phyloP scores from a whole-genome alignment of 2,797 vertebrate species.

The Sebastes cheni region DNA sequence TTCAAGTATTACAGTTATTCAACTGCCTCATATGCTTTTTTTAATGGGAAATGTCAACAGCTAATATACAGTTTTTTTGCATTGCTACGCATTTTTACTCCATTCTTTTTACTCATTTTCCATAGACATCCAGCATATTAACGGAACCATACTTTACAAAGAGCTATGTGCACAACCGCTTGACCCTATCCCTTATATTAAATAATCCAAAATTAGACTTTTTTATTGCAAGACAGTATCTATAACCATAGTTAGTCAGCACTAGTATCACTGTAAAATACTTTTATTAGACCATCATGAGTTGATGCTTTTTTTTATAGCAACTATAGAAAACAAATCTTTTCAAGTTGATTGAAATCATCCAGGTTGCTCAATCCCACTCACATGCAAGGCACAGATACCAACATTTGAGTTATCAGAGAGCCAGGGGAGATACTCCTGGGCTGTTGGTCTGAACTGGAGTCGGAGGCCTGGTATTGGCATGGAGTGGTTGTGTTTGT shows the following conservation, averaged over 20 bases:
- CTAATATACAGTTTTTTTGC: neutral
- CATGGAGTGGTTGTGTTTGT: constrained; percentile 19
- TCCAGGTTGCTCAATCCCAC: neutral
- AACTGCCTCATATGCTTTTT: neutral
- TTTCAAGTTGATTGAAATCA: neutral
- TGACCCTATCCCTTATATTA: neutral
- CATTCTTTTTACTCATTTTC: neutral
- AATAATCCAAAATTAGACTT: neutral
- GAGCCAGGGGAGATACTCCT: constrained; percentile 15
- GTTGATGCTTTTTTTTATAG: neutral
- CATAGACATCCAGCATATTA: neutral
- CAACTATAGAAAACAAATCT: neutral
- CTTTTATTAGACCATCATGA: neutral
- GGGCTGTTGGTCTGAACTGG: constrained; percentile 5
- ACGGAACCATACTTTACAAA: neutral
- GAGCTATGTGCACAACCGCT: neutral
- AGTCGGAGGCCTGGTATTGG: constrained; percentile 13
- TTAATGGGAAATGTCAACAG: neutral
- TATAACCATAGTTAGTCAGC: neutral
- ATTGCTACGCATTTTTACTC: neutral
- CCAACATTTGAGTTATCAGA: constrained; percentile 33
- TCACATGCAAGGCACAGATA: neutral
- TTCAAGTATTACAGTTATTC: neutral
- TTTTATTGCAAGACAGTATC: neutral
- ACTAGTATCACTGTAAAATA: neutral